Base-by-base conservation (phyloP, 2,797 vertebrate genomes). In the Notoglanidium macrostoma region DNA sequence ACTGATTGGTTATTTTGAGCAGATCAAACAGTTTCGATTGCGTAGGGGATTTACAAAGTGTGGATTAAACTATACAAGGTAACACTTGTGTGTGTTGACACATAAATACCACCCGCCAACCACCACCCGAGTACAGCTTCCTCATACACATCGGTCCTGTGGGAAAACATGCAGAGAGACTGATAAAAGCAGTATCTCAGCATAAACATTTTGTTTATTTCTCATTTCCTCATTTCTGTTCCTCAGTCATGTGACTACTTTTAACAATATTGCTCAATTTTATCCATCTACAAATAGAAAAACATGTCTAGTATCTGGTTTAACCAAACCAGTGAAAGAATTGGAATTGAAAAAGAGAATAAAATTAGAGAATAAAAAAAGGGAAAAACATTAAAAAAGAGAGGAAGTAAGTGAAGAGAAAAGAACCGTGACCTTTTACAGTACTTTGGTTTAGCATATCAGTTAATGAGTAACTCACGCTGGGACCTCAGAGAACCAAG, bases 61-160 rank as follows among this genome's bases (percentile, higher is more conserved):
- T n/a, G 29, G 74, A 21, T 61, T 9, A 51, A 59, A 55, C 4
- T 67, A 15, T 21, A 44, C 54, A 70, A 84, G 63, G 51, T 49
- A 61, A 78, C 40, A 46, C 23, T 85, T 44, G 32, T 84, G 49
- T 44, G 26, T 77, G 46, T 46, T 74, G 17, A 86, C 89, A 87
- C 59, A 51, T 67, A 65, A 82, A 82, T 61, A 49, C 78, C 79
- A 74, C 49, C 23, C 40, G 21, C 29, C 46, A n/a, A 81, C 67
- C 57, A 2, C 61, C 77, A 40, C 9, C 67, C 10, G 32, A n/a
- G 46, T 17, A 83, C 32, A 46, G 57, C 4, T 7, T 70, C 57
- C 55, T 63, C 88, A 90, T 92, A 92, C 93, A 93, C 93, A 94
- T 92, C 84, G 88, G 88, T 87, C 91, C 89, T 89, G 35, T 0